Base-by-base conservation (phyloP, 2,888 invertebrate genomes). In the Blomia tropicalis region DNA sequence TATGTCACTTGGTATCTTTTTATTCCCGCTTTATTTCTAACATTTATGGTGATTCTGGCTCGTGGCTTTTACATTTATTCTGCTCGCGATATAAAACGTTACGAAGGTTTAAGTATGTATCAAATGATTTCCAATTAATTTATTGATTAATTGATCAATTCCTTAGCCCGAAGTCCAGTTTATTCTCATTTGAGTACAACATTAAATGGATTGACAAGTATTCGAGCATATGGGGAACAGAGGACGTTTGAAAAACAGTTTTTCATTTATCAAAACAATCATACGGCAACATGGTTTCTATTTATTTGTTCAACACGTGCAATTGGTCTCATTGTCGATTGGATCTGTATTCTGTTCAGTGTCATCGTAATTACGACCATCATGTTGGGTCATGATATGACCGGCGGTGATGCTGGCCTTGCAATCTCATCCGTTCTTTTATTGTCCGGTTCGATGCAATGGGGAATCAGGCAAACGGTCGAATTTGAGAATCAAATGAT, bases 261-360 rank as follows among this genome's bases (percentile, higher is more conserved):
- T 70, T 72, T 72, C 59, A 66, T 66, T 14, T 80, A 87, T 70
- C 59, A 58, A 22, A 58, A 58, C 23, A 72, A 79, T 3, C 91
- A 93, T 71, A 87, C 89, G 61, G 86, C 91, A 1, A 85, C 92
- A 7, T 95, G 88, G 84, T 92, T 83, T 72, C 77, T 88, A 70
- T 90, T 90, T 73, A 82, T 95, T 60, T 81, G 86, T 0, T 84
- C 87, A 4, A 87, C 87, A 22, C 82, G 92, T 66, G 92, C 93
- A 67, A 90, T 96, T 71, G 93, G 91, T 0, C 85, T 90, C 5
- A 29, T 44, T 7, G 22, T 63, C 11, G 63, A 63, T 32, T 59
- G 30, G 47, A 51, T 62, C 23, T 64, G 63, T 2, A 41, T 36
- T 2, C 14, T 32, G 14, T 58, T 23, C 27, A 58, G 14, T 27